A percentile compares a stretch with the other conserved stretches of the same genome.
These are phyloP conservation scores for Alethe castanea DNA, from an alignment of 2,113 vertebrate species.

Conservation along the genomic window DNA sequence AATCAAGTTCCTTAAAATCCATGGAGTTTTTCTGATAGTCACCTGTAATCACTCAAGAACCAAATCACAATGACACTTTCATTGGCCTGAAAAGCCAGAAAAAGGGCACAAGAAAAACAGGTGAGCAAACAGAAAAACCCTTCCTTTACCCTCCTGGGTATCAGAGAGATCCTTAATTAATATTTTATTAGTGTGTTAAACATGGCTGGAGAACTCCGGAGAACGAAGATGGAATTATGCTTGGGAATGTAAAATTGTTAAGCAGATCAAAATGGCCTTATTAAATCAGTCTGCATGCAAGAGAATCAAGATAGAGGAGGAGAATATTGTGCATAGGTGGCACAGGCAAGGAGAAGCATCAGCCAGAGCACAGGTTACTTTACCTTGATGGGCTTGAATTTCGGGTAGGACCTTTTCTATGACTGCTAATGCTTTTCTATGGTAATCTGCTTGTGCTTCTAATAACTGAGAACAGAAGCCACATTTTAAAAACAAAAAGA, in stretches of 20 bases:
- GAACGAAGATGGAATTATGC: slow-evolving; percentile 54
- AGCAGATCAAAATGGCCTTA: slow-evolving; percentile 41
- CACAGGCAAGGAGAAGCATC: slow-evolving; percentile 67
- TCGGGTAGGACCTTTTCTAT: slow-evolving; percentile 94
- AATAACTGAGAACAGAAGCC: slow-evolving; percentile 92
- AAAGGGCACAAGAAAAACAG: background rate
- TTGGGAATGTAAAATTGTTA: slow-evolving; percentile 4
- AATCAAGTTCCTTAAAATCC: background rate
- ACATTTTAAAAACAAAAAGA: slow-evolving; percentile 77
- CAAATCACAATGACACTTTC: background rate
- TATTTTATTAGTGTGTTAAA: slow-evolving; percentile 71
- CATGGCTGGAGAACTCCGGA: slow-evolving; percentile 44
- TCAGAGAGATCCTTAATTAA: background rate
- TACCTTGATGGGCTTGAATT: slow-evolving; percentile 98
- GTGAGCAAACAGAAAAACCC: background rate
- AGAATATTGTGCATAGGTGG: slow-evolving; percentile 57
- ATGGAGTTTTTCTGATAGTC: background rate
- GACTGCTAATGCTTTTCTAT: slow-evolving; percentile 96
- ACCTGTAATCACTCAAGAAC: background rate
- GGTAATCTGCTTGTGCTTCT: slow-evolving; percentile 99
- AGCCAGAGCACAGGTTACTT: slow-evolving; percentile 73
- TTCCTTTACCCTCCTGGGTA: background rate
- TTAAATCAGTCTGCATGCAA: slow-evolving; percentile 69
- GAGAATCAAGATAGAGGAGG: slow-evolving; percentile 56
- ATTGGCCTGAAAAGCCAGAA: background rate